Evolutionary conservation across 2,113 vertebrate genomes (phyloP), one percentile per base, ranked within the genome.

Genomic region (Raphicerus campestris): DNA sequence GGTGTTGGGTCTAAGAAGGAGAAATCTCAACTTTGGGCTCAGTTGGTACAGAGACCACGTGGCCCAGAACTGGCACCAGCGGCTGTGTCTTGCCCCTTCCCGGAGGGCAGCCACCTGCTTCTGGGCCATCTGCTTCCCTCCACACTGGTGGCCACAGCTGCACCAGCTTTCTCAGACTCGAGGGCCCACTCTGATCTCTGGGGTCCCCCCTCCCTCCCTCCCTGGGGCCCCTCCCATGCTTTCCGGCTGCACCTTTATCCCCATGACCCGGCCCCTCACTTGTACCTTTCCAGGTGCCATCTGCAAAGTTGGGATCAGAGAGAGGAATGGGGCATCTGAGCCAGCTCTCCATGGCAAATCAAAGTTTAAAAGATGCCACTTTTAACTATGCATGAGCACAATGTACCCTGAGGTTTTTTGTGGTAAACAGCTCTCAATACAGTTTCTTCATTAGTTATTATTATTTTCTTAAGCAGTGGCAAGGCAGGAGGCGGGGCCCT

Each of bases 381-480:
- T 90, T 55, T 95, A 53, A 94, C 95, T 75, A 87, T 2, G 28
- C n/a, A 9, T 4, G 35, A 87, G 35, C 56, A 56, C 35, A 39
- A 8, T 10, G 61, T 58, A 24, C 78, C 87, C 95, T 10, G 61
- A 97, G 94, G 96, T 87, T 92, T 63, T 94, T 17, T 78, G 94
- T 93, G 80, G 66, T 95, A 89, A 96, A 82, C 0, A 24, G 39
- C 39, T 96, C 81, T 89, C 88, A 22, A 58, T 58, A 89, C 32
- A 39, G 80, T 75, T 96, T 77, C 78, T 91, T 51, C 56, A 53
- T 87, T 96, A 60, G 86, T 96, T 63, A 80, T 96, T 91, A 91
- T 87, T 81, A 66, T 93, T 60, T 77, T 89, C 89, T 75, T 75
- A 42, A 88, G 60, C n/a, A 2, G 24, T 42, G 7, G 49, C 49